A percentile compares a stretch with the other conserved stretches of the same genome.
These are phyloP conservation scores for Fratercula arctica DNA, from an alignment of 2,797 vertebrate species.

Conservation along the genomic window DNA sequence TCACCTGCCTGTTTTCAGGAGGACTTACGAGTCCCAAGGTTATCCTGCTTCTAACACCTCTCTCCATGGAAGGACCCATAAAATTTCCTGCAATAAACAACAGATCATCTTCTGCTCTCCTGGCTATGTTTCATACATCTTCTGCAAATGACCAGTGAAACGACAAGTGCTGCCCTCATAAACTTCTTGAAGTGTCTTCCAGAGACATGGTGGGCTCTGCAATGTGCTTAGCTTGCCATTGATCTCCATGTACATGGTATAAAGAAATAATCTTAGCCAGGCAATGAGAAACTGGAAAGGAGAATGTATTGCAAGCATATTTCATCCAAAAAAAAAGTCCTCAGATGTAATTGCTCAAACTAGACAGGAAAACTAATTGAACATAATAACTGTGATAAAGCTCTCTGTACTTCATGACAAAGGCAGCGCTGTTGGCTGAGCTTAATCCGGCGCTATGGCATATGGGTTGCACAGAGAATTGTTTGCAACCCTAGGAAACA, in stretches of 20 bases:
- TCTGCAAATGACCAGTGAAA: conserved; percentile 19
- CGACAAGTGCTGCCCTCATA: conserved; percentile 31
- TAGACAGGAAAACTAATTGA: conserved; percentile 47
- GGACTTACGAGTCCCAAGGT: neutral
- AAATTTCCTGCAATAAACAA: conserved; percentile 24
- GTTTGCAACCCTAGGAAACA: neutral
- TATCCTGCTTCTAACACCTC: neutral
- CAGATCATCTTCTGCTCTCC: neutral
- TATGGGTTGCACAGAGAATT: neutral
- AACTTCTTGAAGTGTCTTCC: conserved; percentile 23
- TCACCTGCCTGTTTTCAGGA: neutral
- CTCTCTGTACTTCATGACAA: neutral
- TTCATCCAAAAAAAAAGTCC: neutral
- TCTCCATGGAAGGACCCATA: neutral
- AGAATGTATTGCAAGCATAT: neutral
- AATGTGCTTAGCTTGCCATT: neutral
- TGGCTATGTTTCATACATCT: neutral
- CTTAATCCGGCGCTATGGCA: neutral
- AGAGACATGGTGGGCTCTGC: neutral
- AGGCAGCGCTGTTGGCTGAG: neutral
- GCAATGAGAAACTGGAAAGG: conserved; percentile 1
- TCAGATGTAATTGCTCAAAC: conserved; percentile 36
- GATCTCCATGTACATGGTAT: neutral
- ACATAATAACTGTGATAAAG: conserved; percentile 24
- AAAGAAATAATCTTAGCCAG: neutral